Percentiles rank a stretch among this genome's conserved stretches.
phyloP scores from a whole-genome alignment of 2,888 invertebrate species.

The Harmothoe impar region DNA sequence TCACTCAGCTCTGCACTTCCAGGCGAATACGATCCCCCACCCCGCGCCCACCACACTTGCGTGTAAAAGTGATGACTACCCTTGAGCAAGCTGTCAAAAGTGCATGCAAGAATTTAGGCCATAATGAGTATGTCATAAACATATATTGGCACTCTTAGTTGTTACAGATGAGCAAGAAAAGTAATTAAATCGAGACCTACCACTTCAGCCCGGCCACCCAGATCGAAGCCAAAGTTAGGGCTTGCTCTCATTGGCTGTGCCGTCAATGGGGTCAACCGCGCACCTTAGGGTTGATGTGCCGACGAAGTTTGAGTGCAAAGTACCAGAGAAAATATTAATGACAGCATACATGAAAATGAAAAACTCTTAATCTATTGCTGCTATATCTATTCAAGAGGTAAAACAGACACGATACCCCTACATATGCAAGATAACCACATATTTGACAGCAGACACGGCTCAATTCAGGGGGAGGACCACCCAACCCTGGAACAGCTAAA shows the following conservation, averaged over 20 bases:
- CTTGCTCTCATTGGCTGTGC: conserved; percentile 7
- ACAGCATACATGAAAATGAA: not conserved
- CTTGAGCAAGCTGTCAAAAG: not conserved
- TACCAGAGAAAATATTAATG: not conserved
- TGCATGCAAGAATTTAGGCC: not conserved
- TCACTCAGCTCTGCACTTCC: conserved; percentile 46
- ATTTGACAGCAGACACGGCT: no score
- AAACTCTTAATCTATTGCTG: no score
- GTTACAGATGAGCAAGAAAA: not conserved
- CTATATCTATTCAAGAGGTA: no score
- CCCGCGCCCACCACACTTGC: conserved; percentile 8
- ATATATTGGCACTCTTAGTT: not conserved
- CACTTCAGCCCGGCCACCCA: conserved; percentile 59
- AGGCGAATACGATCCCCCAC: conserved; percentile 45
- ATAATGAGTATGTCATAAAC: not conserved
- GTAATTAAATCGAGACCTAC: conserved; percentile 49
- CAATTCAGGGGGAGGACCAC: not conserved
- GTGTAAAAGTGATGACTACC: conserved; percentile 50
- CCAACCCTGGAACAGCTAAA: not conserved
- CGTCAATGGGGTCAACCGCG: conserved; percentile 8
- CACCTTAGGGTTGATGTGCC: not conserved
- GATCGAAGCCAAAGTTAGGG: conserved; percentile 59
- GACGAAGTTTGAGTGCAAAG: not conserved
- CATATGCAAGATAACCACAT: no score
- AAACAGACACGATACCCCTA: no score